These are phyloP conservation scores for Onychostruthus taczanowskii DNA, from an alignment of 2,113 vertebrate species.

Conservation along the genomic window DNA sequence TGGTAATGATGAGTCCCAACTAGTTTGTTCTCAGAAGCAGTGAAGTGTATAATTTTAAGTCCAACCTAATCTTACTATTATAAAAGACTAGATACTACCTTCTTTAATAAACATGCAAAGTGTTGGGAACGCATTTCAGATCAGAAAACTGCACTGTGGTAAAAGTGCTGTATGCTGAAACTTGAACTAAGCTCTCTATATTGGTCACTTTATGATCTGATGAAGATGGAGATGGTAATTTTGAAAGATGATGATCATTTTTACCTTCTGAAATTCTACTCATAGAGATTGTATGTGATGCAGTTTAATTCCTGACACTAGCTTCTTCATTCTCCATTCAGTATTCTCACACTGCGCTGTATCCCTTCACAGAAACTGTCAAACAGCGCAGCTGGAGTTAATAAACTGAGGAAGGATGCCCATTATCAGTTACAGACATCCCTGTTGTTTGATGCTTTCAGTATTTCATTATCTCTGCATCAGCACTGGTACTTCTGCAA, in stretches of 20 bases:
- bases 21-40: not conserved
- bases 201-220: not conserved
- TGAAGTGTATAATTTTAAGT: not conserved
- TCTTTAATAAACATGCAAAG: not conserved
- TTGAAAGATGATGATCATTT: not conserved
- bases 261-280: not conserved
- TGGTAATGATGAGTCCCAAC: not conserved
- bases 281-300: not conserved
- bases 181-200: not conserved
- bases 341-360: slow-evolving; percentile 44
- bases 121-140: not conserved
- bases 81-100: not conserved
- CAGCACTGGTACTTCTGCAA: slow-evolving; percentile 67
- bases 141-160: not conserved
- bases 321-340: slow-evolving; percentile 54
- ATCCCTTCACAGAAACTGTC: slow-evolving; percentile 68
- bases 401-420: slow-evolving; percentile 76
- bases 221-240: not conserved
- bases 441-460: slow-evolving; percentile 73
- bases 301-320: slow-evolving; percentile 50
- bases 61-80: not conserved
- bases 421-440: slow-evolving; percentile 74
- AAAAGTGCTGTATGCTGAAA: not conserved
- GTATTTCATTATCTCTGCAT: slow-evolving; percentile 80
- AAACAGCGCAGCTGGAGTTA: slow-evolving; percentile 77